These are phyloP conservation scores for Manis pentadactyla DNA, from an alignment of 2,797 vertebrate species.

Conservation along the genomic window DNA sequence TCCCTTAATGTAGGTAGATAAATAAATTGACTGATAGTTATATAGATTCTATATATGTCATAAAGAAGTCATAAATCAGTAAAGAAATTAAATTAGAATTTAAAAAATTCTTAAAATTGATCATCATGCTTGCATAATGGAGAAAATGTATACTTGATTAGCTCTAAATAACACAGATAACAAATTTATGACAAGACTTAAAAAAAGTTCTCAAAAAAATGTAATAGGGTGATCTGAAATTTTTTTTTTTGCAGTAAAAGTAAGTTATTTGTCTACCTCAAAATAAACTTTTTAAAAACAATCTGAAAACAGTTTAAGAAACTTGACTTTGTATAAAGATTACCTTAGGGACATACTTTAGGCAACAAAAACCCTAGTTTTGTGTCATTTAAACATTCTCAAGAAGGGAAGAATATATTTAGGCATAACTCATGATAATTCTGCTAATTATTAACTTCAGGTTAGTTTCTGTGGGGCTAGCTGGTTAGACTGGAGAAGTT, in stretches of 20 bases:
- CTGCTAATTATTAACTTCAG: neutral
- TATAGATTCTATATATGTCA: conserved; percentile 70
- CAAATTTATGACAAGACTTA: conserved; percentile 49
- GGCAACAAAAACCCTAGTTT: neutral
- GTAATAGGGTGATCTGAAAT: neutral
- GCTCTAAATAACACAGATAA: conserved; percentile 50
- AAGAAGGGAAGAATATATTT: neutral
- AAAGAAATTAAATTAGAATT: conserved; percentile 79
- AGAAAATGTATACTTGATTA: conserved; percentile 50
- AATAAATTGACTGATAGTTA: neutral
- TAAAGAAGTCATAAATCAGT: conserved; percentile 74
- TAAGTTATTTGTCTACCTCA: neutral
- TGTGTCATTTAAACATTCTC: neutral
- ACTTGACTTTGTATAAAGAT: neutral
- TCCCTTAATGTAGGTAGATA: neutral
- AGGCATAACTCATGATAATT: neutral
- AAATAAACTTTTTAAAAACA: neutral
- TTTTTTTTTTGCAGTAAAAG: neutral
- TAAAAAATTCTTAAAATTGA: conserved; percentile 74
- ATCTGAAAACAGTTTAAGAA: conserved; percentile 33
- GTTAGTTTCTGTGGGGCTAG: neutral
- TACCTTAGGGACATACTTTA: neutral
- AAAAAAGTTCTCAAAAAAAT: conserved; percentile 39
- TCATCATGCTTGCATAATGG: conserved; percentile 62
- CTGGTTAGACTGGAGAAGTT: neutral